phyloP scores from a whole-genome alignment of 2,113 vertebrate genomes.

The Oryzias javanicus region DNA sequence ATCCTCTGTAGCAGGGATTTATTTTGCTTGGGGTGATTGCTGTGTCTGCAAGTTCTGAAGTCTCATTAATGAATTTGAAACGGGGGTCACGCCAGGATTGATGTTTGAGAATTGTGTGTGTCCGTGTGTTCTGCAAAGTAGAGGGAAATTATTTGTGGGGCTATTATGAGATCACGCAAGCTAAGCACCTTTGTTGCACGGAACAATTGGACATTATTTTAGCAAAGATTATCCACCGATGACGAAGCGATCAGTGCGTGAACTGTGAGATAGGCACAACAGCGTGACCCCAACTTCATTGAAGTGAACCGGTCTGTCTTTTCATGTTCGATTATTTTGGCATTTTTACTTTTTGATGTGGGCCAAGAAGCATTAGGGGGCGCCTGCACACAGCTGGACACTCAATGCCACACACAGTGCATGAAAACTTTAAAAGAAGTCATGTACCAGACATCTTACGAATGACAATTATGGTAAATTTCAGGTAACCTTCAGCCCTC shows the following conservation, averaged over 20 bases:
- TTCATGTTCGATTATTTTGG: constrained; percentile 15
- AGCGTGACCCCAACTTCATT: constrained; percentile 6
- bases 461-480: constrained; percentile 27
- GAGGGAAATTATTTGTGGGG: constrained; percentile 30
- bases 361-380: constrained; percentile 81
- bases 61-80: constrained; percentile 77
- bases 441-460: constrained; percentile 19
- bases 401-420: constrained; percentile 32
- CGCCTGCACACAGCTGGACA: constrained; percentile 75
- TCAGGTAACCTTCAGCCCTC: not conserved
- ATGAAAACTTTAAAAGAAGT: constrained; percentile 33
- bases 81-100: constrained; percentile 64
- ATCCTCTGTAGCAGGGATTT: constrained; percentile 62
- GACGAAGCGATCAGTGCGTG: constrained; percentile 26
- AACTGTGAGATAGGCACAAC: not conserved
- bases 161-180: constrained; percentile 52
- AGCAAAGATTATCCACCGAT: constrained; percentile 20
- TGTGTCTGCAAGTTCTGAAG: constrained; percentile 75
- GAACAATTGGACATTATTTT: constrained; percentile 35
- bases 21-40: constrained; percentile 74
- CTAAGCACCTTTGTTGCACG: constrained; percentile 58
- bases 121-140: constrained; percentile 20
- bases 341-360: constrained; percentile 35
- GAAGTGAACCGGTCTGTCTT: constrained; percentile 1
- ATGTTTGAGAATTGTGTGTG: constrained; percentile 62